A percentile compares a stretch with the other conserved stretches of the same genome.
phyloP scores from a whole-genome alignment of 2,113 vertebrate species.

The Tympanuchus pallidicinctus region DNA sequence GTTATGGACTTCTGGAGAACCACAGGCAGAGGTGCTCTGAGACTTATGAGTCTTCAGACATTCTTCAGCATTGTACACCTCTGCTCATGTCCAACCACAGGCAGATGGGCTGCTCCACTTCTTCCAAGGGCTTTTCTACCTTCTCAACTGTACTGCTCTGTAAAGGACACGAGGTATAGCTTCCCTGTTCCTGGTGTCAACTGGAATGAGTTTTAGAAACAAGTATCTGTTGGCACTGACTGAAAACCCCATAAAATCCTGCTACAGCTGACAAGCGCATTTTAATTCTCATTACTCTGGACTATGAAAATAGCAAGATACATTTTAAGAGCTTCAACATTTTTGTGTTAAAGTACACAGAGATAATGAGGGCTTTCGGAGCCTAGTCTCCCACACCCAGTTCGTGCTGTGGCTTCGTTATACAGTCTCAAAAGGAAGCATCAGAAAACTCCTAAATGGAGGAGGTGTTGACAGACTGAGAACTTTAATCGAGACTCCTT shows the following conservation, averaged over 20 bases:
- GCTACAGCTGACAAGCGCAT: background rate
- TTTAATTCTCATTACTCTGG: background rate
- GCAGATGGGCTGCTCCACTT: background rate
- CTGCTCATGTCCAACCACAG: background rate
- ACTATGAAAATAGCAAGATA: background rate
- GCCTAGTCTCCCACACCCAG: background rate
- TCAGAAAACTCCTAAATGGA: constrained; percentile 55
- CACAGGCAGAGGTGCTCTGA: background rate
- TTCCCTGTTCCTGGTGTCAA: background rate
- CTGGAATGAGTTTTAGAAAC: background rate
- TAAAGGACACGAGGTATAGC: background rate
- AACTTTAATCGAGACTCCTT: constrained; percentile 56
- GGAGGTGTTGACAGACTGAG: constrained; percentile 61
- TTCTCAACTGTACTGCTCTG: background rate
- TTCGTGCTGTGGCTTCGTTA: background rate
- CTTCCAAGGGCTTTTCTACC: background rate
- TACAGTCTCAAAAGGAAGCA: constrained; percentile 34
- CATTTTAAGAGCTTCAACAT: background rate
- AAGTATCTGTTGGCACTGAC: background rate
- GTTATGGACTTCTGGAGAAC: background rate
- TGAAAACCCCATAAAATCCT: background rate
- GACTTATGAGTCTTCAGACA: background rate
- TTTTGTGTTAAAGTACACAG: background rate
- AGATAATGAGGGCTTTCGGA: background rate
- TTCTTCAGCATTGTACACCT: background rate